These are phyloP conservation scores for Chloroclystis v-ata DNA, from an alignment of 2,888 invertebrate species.

Conservation along the genomic window DNA sequence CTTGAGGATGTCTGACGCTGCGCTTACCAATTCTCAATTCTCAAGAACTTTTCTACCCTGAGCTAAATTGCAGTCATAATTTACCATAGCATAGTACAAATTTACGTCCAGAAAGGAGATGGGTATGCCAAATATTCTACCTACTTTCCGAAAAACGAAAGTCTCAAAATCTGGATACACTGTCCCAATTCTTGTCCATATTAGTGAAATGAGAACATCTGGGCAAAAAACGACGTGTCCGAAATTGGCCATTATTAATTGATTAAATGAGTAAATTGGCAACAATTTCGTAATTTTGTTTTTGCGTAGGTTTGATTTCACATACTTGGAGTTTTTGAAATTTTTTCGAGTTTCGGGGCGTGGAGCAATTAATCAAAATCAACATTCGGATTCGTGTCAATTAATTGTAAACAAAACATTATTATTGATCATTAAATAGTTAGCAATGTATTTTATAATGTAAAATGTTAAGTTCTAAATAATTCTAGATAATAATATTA, in stretches of 20 bases:
- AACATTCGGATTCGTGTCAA: no score
- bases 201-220: slow-evolving; percentile 13
- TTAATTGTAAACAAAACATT: no score
- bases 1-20: no score
- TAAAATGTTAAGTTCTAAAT: no score
- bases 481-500: no score
- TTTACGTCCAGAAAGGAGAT: no score
- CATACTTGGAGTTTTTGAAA: slow-evolving; percentile 1
- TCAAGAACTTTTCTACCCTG: no score
- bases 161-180: slow-evolving; percentile 21
- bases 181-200: slow-evolving; percentile 35
- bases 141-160: slow-evolving; percentile 33
- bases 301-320: slow-evolving; percentile 14
- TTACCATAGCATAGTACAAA: no score
- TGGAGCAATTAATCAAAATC: slow-evolving; percentile 11
- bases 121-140: neutral
- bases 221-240: slow-evolving; percentile 24
- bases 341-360: neutral
- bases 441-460: no score
- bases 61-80: no score
- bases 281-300: slow-evolving; percentile 24
- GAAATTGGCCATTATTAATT: slow-evolving; percentile 27
- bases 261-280: slow-evolving; percentile 29
- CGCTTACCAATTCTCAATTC: no score
- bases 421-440: no score